Evolutionary conservation across 2,888 invertebrate species (phyloP).

Genomic region (Andrena minutula): DNA sequence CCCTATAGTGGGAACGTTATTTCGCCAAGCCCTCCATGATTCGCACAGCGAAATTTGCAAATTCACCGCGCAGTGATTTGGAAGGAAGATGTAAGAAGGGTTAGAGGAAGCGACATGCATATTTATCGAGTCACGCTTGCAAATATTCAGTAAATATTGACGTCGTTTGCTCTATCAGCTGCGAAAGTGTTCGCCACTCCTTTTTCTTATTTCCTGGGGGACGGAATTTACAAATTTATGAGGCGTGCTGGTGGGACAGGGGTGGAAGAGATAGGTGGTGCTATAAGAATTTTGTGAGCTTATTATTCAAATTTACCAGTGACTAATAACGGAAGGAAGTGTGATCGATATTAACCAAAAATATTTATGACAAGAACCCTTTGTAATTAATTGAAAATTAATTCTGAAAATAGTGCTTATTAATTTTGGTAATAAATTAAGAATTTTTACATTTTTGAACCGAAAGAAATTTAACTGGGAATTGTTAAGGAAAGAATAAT

Average conservation of each 20-base stretch:
- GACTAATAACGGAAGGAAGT: background rate
- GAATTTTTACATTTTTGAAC: background rate
- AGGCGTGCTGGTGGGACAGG: background rate
- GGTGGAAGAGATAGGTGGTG: background rate
- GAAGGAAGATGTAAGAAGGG: background rate
- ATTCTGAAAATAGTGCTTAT: background rate
- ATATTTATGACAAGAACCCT: background rate
- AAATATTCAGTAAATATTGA: background rate
- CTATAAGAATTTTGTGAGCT: conserved; percentile 1
- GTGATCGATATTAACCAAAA: background rate
- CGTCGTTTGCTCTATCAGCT: background rate
- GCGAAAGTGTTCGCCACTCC: background rate
- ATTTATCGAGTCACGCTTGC: conserved; percentile 5
- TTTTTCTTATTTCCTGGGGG: conserved; percentile 5
- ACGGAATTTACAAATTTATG: conserved; percentile 9
- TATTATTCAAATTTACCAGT: background rate
- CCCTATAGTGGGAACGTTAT: background rate
- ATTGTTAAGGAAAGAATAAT: background rate
- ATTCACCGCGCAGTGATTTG: background rate
- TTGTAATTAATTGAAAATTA: background rate
- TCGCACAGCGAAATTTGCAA: background rate
- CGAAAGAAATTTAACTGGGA: no score
- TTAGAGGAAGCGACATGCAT: background rate
- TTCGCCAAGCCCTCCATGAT: background rate
- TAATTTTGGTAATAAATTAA: background rate